phyloP scores from a whole-genome alignment of 2,888 invertebrate species.

The Drosophila lacicola region DNA sequence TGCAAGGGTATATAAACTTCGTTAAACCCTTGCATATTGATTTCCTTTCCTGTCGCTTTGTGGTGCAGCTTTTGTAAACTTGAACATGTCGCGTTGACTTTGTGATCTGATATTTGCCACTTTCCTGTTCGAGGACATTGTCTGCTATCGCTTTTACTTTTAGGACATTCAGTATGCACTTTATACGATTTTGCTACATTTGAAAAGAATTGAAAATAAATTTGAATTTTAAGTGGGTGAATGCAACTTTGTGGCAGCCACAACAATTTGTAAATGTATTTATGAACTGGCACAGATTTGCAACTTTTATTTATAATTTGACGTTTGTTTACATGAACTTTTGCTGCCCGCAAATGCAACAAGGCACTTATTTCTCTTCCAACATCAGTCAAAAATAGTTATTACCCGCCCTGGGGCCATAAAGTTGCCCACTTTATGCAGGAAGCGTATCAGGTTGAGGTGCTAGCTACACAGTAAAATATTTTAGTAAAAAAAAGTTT shows the following conservation, averaged over 20 bases:
- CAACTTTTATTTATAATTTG: conserved; percentile 25
- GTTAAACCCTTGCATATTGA: neutral
- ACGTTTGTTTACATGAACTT: conserved; percentile 21
- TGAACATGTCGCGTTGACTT: conserved; percentile 12
- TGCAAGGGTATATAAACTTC: neutral
- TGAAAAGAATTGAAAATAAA: neutral
- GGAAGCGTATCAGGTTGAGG: neutral
- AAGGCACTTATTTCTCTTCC: conserved; percentile 10
- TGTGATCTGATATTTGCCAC: conserved; percentile 18
- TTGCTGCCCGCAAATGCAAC: conserved; percentile 9
- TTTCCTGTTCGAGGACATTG: neutral
- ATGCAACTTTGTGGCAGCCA: conserved; percentile 1
- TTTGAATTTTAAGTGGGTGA: neutral
- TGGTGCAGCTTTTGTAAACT: neutral
- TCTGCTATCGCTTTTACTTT: neutral
- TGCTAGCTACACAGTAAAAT: conserved; percentile 6
- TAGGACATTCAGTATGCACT: neutral
- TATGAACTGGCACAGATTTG: conserved; percentile 6
- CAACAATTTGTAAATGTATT: neutral
- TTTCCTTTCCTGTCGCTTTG: neutral
- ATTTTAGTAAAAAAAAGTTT: neutral
- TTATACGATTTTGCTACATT: neutral
- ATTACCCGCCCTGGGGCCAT: conserved; percentile 33
- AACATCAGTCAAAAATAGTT: conserved; percentile 23
- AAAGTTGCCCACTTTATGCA: conserved; percentile 51